Base-by-base conservation (phyloP, 2,797 vertebrate species). In the Myotis daubentonii region DNA sequence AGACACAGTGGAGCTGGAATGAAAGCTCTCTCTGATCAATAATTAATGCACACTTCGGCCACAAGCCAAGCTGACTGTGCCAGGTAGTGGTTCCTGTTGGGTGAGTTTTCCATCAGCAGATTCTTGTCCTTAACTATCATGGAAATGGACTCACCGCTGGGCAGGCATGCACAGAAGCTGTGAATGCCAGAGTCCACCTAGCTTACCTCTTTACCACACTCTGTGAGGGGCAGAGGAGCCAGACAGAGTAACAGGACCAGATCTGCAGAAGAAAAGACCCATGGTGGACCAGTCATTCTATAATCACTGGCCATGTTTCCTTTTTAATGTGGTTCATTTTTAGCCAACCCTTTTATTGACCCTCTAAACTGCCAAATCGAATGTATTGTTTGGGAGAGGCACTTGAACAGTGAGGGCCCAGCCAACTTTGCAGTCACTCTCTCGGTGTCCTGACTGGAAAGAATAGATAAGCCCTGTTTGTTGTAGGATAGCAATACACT, bases 381-480 rank as follows among this genome's bases (percentile, higher is more conserved):
- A 83, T 33, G 28, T 81, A 82, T 57, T 80, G 36, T 90, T 89
- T 85, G 81, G 68, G 82, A 91, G 12, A 92, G 15, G 19, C n/a
- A 33, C 78, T 86, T 84, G 62, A 83, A 72, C 12, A 89, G 79
- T 81, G 94, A 68, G 60, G 17, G n/a, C 30, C 36, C 30, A 2
- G n/a, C n/a, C 83, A 68, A 47, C 82, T 76, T 49, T 8, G 5
- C 12, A 33, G n/a, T 74, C 15, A 19, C n/a, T 62, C n/a, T 68
- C 41, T 57, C 7, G 16, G n/a, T 90, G 41, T 76, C 28, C 79
- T 28, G 4, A 90, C 74, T 71, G 70, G 74, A 68, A 96, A 81
- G 88, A 90, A 92, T 25, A 66, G 65, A 86, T 44, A 86, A 94
- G 70, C 8, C 19, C 23, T 83, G 19, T 83, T 87, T 70, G 72